These are phyloP conservation scores for Agriopis marginaria DNA, from an alignment of 2,888 invertebrate genomes.

Conservation along the genomic window DNA sequence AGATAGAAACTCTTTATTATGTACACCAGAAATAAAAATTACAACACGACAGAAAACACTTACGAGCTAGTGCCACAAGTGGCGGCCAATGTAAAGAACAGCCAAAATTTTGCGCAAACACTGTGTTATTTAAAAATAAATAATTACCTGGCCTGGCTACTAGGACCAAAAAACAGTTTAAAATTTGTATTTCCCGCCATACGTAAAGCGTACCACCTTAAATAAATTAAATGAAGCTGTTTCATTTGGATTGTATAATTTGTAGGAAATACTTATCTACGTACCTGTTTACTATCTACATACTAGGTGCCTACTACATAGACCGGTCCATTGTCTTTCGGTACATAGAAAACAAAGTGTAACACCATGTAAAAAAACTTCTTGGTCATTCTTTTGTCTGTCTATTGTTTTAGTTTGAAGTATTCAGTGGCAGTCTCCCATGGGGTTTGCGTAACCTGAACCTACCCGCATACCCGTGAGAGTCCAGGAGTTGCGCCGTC, in stretches of 20 bases:
- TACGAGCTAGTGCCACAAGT: no score
- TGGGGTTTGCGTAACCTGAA: constrained; percentile 40
- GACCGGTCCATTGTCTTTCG: constrained; percentile 36
- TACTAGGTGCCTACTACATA: not conserved
- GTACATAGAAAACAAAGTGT: constrained; percentile 32
- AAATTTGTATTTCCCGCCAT: no score
- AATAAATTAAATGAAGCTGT: no score
- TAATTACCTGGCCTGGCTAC: no score
- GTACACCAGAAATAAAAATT: no score
- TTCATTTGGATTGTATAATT: not conserved
- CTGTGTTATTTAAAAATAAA: no score
- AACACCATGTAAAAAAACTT: constrained; percentile 33
- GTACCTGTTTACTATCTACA: not conserved
- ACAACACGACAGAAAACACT: no score
- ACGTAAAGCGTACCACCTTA: no score
- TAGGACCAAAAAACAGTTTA: no score
- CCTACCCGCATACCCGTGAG: constrained; percentile 29
- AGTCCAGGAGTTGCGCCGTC: constrained; percentile 12
- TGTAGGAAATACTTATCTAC: not conserved
- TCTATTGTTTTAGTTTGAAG: constrained; percentile 39
- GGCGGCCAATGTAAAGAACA: no score
- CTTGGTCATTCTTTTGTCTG: constrained; percentile 42
- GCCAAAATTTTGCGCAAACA: no score
- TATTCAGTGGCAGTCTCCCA: constrained; percentile 38
- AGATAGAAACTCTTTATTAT: no score